Evolutionary conservation across 2,797 vertebrate genomes (phyloP), one percentile per base, ranked within the genome.

Genomic region (Peromyscus melanophrys): DNA sequence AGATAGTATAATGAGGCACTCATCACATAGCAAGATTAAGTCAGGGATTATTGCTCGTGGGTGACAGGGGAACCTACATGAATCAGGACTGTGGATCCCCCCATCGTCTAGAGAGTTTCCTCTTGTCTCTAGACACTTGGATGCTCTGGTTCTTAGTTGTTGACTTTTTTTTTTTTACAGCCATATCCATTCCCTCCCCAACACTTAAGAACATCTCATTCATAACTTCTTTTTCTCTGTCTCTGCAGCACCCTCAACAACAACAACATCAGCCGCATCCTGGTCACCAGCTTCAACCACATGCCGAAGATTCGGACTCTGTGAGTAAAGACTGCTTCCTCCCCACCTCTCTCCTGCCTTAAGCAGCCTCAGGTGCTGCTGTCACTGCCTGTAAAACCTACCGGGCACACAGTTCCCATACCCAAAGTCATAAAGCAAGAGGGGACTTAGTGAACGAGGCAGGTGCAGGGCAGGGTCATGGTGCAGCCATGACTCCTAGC

Each of bases 241-340:
- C 89, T 84, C 97, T 49, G 34, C 98, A 99, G 99, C 97, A 99
- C 99, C 63, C 99, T 99, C 99, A 99, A 99, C 99, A 99, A 99
- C 98, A 99, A 99, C 99, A 99, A 99, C 99, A 99, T 99, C 98
- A 99, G 99, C 95, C 99, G 99, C 98, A 99, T 99, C 98, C 99
- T 99, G 8, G 99, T 99, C 97, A 99, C 99, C 98, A 99, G 99
- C 98, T 99, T 99, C 99, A 99, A 99, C 98, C 99, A 99, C 98
- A 99, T 99, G 99, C 99, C 99, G 57, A 99, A 99, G 99, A 99
- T 99, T 97, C 99, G 99, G 97, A 99, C 99, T 6, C 99, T 99
- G 99, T 99, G 97, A 99, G 99, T 99, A 99, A 43, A 7, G 1
- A 8, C 76, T 4, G 6, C 25, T 82, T 69, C 78, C 57, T 13